These are phyloP conservation scores for Papilio polyxenes DNA, from an alignment of 1,140 invertebrate genomes.

Conservation along the genomic window DNA sequence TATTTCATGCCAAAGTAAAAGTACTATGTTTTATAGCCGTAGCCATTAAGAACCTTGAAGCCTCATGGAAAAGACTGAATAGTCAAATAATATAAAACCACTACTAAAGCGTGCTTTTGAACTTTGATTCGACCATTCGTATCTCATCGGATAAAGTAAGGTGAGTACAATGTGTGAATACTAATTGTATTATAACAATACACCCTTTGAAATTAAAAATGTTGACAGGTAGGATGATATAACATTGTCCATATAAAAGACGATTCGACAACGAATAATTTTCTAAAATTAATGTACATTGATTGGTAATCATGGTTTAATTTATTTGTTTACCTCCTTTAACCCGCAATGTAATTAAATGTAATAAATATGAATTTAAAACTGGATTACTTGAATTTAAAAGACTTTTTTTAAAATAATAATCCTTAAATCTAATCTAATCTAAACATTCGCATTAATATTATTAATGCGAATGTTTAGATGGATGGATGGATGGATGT, in stretches of 20 bases:
- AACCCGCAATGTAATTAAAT: neutral
- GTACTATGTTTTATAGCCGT: neutral
- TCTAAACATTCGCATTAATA: too few relatives aligned
- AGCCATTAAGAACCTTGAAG: neutral
- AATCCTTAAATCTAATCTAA: too few relatives aligned
- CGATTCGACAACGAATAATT: neutral
- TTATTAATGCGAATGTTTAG: too few relatives aligned
- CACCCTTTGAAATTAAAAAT: neutral
- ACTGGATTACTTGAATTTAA: neutral
- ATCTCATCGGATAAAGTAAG: neutral
- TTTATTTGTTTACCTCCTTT: too few relatives aligned
- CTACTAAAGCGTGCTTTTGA: neutral
- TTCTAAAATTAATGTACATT: neutral
- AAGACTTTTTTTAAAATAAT: too few relatives aligned
- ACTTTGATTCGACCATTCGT: neutral
- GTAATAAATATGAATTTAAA: neutral
- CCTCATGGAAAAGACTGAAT: neutral
- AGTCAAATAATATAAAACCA: neutral
- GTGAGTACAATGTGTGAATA: slow-evolving; percentile 9
- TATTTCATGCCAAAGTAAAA: too few relatives aligned
- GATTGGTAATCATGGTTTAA: neutral
- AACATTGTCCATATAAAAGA: neutral
- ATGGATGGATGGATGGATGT: too few relatives aligned
- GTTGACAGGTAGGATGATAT: neutral
- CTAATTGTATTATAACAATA: slow-evolving; percentile 15